Conservation (phyloP, 2,113 vertebrate genomes). For the Procavia capensis region DNA sequence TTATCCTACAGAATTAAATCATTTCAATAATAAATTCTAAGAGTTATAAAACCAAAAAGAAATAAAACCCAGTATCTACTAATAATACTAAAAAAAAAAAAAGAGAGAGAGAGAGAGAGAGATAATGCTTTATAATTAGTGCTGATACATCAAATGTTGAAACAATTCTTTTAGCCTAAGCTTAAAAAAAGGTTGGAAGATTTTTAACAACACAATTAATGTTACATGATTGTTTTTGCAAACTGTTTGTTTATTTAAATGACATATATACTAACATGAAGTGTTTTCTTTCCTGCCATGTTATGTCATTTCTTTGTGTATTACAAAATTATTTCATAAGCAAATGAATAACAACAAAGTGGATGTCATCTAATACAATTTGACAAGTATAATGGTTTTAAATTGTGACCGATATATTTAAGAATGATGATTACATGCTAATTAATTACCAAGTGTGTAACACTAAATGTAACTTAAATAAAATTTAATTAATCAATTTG, state of each 20-base stretch:
- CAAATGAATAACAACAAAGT: constrained; percentile 60
- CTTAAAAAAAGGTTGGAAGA: background rate
- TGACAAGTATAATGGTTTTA: constrained; percentile 66
- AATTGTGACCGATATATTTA: constrained; percentile 61
- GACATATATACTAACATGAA: background rate
- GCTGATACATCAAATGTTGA: background rate
- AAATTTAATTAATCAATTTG: constrained; percentile 70
- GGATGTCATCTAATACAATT: constrained; percentile 57
- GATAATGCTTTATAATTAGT: background rate
- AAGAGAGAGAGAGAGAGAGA: background rate
- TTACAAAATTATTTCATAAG: constrained; percentile 2
- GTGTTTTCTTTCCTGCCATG: background rate
- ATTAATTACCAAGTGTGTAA: constrained; percentile 63
- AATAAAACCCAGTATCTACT: background rate
- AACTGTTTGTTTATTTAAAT: background rate
- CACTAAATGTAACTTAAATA: constrained; percentile 50
- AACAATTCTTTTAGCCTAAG: background rate
- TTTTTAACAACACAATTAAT: background rate
- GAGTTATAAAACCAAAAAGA: background rate
- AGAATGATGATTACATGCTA: constrained; percentile 57
- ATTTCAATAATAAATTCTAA: constrained; percentile 18
- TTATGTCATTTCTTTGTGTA: background rate
- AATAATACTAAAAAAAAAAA: background rate
- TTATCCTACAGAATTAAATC: background rate
- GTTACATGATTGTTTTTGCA: background rate